Evolutionary conservation across 2,888 invertebrate genomes (phyloP).

Genomic region (Blastobasis adustella): DNA sequence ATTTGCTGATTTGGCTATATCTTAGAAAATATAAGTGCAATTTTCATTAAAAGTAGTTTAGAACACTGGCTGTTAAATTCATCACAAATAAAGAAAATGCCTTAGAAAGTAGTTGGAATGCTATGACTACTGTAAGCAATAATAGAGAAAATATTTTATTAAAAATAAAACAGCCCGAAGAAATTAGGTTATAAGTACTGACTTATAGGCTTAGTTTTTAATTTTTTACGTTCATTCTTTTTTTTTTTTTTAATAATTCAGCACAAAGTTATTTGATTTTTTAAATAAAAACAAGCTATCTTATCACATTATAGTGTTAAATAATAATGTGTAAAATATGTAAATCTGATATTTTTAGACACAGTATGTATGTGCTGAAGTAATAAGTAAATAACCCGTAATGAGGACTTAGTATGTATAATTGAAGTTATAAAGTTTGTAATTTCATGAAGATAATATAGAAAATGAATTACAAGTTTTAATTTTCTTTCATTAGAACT

Average conservation of each 20-base stretch:
- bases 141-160: too few relatives aligned
- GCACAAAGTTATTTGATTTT: background rate
- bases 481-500: constrained; percentile 10
- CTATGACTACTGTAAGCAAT: too few relatives aligned
- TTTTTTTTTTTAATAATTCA: constrained; percentile 4
- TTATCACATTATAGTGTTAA: background rate
- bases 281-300: background rate
- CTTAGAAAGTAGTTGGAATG: too few relatives aligned
- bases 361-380: constrained; percentile 47
- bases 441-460: constrained; percentile 66
- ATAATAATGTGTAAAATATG: constrained; percentile 51
- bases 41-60: too few relatives aligned
- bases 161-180: background rate
- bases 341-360: constrained; percentile 69
- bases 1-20: too few relatives aligned
- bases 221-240: background rate
- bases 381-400: constrained; percentile 8
- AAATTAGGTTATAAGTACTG: constrained; percentile 2
- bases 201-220: background rate
- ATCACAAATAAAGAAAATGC: too few relatives aligned
- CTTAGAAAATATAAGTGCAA: too few relatives aligned
- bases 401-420: constrained; percentile 44
- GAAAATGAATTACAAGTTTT: constrained; percentile 43
- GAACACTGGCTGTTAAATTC: too few relatives aligned
- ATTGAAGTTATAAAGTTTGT: constrained; percentile 69